A percentile compares a stretch with the other conserved stretches of the same genome.
These are phyloP conservation scores for Netelia inedita DNA, from an alignment of 2,888 invertebrate genomes.

Conservation along the genomic window DNA sequence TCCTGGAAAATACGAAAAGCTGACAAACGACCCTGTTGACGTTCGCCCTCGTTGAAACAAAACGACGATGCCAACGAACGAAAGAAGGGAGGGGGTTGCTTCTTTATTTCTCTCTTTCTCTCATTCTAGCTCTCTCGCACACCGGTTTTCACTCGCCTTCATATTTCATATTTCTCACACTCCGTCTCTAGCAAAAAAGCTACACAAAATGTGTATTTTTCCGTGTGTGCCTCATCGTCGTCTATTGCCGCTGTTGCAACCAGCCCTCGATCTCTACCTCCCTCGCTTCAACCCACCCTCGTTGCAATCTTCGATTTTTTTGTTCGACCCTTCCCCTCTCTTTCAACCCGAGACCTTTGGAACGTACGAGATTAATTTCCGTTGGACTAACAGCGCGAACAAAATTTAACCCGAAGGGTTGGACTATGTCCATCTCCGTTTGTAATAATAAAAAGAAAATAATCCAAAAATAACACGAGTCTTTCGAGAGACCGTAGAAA, in stretches of 20 bases:
- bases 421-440: slow-evolving; percentile 24
- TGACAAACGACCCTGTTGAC: slow-evolving; percentile 83
- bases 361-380: slow-evolving; percentile 75
- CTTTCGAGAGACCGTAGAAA: not conserved
- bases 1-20: slow-evolving; percentile 75
- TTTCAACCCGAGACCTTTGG: not conserved
- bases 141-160: slow-evolving; percentile 72
- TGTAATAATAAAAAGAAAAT: not conserved
- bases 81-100: slow-evolving; percentile 44
- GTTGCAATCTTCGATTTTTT: slow-evolving; percentile 60
- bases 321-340: not conserved
- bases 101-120: slow-evolving; percentile 50
- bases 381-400: slow-evolving; percentile 45
- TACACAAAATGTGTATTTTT: slow-evolving; percentile 33
- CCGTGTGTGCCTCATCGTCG: slow-evolving; percentile 37
- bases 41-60: slow-evolving; percentile 81
- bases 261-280: slow-evolving; percentile 54
- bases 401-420: slow-evolving; percentile 30
- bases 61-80: slow-evolving; percentile 73
- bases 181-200: slow-evolving; percentile 68
- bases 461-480: not conserved
- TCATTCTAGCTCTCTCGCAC: slow-evolving; percentile 57
- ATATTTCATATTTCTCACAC: slow-evolving; percentile 81
- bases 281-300: slow-evolving; percentile 49
- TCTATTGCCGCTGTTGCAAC: slow-evolving; percentile 51